These are phyloP conservation scores for Endomychus coccineus DNA, from an alignment of 2,888 invertebrate genomes.

Conservation along the genomic window DNA sequence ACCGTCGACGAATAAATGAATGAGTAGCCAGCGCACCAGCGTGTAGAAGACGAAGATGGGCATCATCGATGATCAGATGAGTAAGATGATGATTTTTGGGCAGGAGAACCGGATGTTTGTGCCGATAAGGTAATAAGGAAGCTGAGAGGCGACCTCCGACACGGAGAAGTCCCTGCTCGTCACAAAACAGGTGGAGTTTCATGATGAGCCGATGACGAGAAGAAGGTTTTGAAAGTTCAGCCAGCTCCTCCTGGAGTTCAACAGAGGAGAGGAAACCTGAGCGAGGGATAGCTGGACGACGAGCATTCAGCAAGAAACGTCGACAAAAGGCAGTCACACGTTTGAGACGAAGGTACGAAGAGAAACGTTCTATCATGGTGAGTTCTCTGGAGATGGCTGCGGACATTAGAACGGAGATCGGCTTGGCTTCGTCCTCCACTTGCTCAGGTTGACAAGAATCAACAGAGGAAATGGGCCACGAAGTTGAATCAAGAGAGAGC, in stretches of 20 bases:
- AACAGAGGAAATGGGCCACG: not conserved
- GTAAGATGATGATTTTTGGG: too few relatives aligned
- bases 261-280: constrained; percentile 4
- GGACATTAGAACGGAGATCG: constrained; percentile 1
- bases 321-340: not conserved
- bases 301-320: constrained; percentile 5
- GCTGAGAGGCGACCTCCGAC: too few relatives aligned
- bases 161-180: too few relatives aligned
- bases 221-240: too few relatives aligned
- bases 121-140: too few relatives aligned
- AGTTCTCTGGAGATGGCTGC: constrained; percentile 1
- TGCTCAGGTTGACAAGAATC: too few relatives aligned
- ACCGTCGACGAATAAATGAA: constrained; percentile 1
- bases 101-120: too few relatives aligned
- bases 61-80: too few relatives aligned
- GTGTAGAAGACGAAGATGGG: too few relatives aligned
- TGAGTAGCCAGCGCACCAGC: not conserved
- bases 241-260: constrained; percentile 8
- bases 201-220: too few relatives aligned
- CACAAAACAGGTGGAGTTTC: too few relatives aligned
- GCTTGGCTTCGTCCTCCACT: not conserved
- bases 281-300: constrained; percentile 1
- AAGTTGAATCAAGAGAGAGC: not conserved
- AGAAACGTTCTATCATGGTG: constrained; percentile 2
- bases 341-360: constrained; percentile 3